Evolutionary conservation across 2,797 vertebrate genomes (phyloP).

Genomic region (Argentina silus): DNA sequence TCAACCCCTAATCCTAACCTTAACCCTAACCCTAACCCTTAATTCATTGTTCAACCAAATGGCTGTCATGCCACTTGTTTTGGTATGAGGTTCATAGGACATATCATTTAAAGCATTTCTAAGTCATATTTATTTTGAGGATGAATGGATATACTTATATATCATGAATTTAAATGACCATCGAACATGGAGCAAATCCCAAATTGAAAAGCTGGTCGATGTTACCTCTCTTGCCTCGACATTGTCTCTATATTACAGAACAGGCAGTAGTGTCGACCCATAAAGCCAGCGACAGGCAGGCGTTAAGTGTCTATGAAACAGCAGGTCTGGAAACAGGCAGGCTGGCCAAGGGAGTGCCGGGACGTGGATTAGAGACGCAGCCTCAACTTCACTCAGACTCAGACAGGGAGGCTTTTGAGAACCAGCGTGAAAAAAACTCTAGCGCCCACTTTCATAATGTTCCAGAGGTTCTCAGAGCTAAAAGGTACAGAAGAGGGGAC

Average conservation of each 20-base stretch:
- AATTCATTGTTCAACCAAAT: too few species aligned
- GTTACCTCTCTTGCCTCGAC: too few species aligned
- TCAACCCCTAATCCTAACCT: too few species aligned
- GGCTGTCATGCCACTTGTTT: too few species aligned
- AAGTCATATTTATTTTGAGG: too few species aligned
- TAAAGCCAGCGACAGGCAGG: slow-evolving; percentile 6
- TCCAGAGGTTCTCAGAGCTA: slow-evolving; percentile 1
- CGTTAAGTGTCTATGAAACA: slow-evolving; percentile 23
- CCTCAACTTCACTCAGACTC: not conserved
- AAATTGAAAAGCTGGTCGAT: too few species aligned
- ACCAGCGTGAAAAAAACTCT: slow-evolving; percentile 31
- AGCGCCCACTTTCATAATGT: slow-evolving; percentile 21
- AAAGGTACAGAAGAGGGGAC: slow-evolving; percentile 12
- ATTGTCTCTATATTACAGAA: slow-evolving; percentile 13
- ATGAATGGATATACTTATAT: too few species aligned
- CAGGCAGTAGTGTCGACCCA: not conserved
- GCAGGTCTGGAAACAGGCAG: not conserved
- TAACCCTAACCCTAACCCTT: too few species aligned
- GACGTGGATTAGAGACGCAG: not conserved
- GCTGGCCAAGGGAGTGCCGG: not conserved
- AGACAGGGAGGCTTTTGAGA: slow-evolving; percentile 22
- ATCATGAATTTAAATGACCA: too few species aligned
- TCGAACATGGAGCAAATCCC: too few species aligned
- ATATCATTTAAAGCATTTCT: too few species aligned
- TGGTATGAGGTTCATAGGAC: too few species aligned